These are phyloP conservation scores for Pelmatolapia mariae DNA, from an alignment of 2,113 vertebrate genomes.

Conservation along the genomic window DNA sequence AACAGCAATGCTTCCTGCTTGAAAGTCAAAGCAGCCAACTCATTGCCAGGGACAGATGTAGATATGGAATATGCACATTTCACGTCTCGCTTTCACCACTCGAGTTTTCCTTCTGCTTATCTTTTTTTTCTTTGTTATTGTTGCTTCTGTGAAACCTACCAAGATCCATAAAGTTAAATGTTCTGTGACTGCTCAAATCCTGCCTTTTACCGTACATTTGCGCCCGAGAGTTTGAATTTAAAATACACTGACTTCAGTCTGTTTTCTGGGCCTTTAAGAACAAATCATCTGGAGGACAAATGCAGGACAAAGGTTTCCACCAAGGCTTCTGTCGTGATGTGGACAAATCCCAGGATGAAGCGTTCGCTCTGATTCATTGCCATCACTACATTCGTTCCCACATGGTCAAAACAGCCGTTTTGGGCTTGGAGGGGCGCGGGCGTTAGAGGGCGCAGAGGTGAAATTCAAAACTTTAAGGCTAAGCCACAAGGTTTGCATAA, in stretches of 20 bases:
- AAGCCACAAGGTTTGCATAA: constrained; percentile 30
- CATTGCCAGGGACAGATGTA: neutral
- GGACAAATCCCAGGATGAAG: neutral
- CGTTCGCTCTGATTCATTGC: neutral
- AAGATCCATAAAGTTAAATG: constrained; percentile 24
- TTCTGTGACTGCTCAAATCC: constrained; percentile 13
- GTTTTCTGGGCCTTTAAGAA: neutral
- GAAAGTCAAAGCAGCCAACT: neutral
- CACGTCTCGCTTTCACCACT: neutral
- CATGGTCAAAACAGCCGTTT: neutral
- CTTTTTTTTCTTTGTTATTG: neutral
- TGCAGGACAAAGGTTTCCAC: neutral
- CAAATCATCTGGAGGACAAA: neutral
- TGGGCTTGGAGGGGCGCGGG: neutral
- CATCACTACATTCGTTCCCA: neutral
- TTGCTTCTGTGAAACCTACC: neutral
- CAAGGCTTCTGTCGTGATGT: neutral
- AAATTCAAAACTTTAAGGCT: constrained; percentile 29
- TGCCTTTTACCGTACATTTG: neutral
- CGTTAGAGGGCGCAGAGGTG: constrained; percentile 14
- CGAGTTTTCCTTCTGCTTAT: neutral
- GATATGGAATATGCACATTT: neutral
- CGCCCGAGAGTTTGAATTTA: neutral
- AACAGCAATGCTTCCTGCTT: neutral
- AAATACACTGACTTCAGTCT: neutral